Evolutionary conservation across 2,113 vertebrate species (phyloP).

Genomic region (Pachyramphus minor): DNA sequence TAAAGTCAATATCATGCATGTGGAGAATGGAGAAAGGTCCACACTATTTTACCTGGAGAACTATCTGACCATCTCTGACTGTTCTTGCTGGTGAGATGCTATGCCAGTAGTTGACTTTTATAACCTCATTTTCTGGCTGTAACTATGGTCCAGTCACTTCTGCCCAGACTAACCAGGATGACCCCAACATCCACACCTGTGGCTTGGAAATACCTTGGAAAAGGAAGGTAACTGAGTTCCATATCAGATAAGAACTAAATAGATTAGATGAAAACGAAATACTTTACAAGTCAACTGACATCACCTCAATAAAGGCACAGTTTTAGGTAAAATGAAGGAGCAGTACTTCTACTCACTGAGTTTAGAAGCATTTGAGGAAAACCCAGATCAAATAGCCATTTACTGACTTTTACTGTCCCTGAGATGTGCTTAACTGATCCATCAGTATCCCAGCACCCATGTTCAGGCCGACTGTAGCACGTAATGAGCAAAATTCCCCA

Average conservation of each 20-base stretch:
- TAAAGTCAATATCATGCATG: background rate
- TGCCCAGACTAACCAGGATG: background rate
- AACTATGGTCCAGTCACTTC: background rate
- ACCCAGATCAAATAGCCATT: background rate
- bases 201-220: background rate
- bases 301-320: background rate
- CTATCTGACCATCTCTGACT: accelerated
- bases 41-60: background rate
- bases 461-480: background rate
- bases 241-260: background rate
- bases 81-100: background rate
- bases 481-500: background rate
- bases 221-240: background rate
- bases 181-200: background rate
- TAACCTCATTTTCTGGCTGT: background rate
- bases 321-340: background rate
- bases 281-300: background rate
- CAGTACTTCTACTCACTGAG: background rate
- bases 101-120: background rate
- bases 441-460: background rate
- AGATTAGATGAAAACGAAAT: background rate
- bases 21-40: background rate
- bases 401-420: background rate
- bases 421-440: background rate
- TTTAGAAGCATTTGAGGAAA: background rate